Base-by-base conservation (phyloP, 2,888 invertebrate species). In the Morpho achilles region DNA sequence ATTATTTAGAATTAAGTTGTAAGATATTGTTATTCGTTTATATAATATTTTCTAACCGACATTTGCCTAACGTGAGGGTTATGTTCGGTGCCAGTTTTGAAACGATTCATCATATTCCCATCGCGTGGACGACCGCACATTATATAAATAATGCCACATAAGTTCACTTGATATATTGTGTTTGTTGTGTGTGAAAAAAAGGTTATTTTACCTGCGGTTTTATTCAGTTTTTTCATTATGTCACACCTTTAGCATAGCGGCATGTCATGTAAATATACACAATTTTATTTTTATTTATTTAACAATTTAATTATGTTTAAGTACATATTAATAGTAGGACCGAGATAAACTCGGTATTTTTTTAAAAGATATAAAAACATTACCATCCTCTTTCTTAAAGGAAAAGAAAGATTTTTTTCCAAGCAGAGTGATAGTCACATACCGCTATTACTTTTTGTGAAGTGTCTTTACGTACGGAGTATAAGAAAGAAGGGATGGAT, bases 141-240 rank as follows among this genome's bases (percentile, higher is more conserved):
- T 16, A 45, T 22, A 56, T 50, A 56, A 56, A 56, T 56, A 50
- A 50, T 23, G 23, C 44, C 50, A 45, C 56, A 50, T 53, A 53
- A 53, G 53, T 47, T 53, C 50, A 9, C 44, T 39, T 56, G 44
- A 50, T 50, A 43, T 50, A 50, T 50, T 40, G 39, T 16, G 39
- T 7, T 40, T 50, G 39, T 9, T 7, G 7, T 8, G 44, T 9
- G 56, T 56, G 39, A 32, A 44, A 56, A 55, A 49, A 39, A 43
- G 16, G 10, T 46, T 47, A 53, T 53, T 53, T 53, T 47, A 41
- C 53, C 47, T 53, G 40, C n/a, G 44, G 39, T 16, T 45, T 32
- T 23, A 7, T 51, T 50, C 50, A 50, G 32, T 32, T 32, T 32
- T 32, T 32, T 32, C 32, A 32, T 32, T 32, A 32, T 32, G 32